Percentiles rank a stretch among this genome's conserved stretches.
Conservation (phyloP, 1,140 invertebrate genomes). For the Oryzaephilus surinamensis region DNA sequence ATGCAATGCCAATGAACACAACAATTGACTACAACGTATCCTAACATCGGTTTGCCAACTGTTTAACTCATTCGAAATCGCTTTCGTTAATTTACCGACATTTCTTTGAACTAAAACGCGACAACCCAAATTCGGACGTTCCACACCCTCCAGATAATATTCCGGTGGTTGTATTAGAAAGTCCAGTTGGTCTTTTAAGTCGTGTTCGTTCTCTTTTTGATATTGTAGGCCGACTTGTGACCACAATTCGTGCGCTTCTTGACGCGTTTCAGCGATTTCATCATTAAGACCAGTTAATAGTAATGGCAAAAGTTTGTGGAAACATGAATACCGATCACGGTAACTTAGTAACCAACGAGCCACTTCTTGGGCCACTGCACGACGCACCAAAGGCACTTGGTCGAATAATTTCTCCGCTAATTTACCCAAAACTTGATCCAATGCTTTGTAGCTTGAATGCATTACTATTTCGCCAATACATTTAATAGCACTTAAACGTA, state of each 20-base stretch:
- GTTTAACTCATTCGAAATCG: conserved; percentile 52
- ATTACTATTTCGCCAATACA: conserved; percentile 45
- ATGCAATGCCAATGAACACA: conserved; percentile 57
- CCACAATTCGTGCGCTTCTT: conserved; percentile 52
- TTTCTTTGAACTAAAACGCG: conserved; percentile 57
- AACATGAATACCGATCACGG: conserved; percentile 67
- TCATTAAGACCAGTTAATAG: conserved; percentile 66
- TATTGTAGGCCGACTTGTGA: conserved; percentile 54
- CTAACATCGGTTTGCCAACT: conserved; percentile 62
- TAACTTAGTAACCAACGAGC: conserved; percentile 58
- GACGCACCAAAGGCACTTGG: conserved; percentile 53
- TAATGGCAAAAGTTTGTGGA: conserved; percentile 61
- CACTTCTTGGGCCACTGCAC: conserved; percentile 53
- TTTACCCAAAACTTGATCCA: conserved; percentile 48
- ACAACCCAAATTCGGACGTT: conserved; percentile 64
- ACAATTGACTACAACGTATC: conserved; percentile 58
- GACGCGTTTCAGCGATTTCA: conserved; percentile 51
- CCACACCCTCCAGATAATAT: conserved; percentile 54
- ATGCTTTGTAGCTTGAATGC: conserved; percentile 39
- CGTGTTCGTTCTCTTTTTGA: conserved; percentile 63
- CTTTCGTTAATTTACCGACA: conserved; percentile 52
- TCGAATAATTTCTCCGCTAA: conserved; percentile 66
- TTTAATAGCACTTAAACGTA: conserved; percentile 59
- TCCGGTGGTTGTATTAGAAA: conserved; percentile 44
- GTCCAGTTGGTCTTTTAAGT: conserved; percentile 63